Conservation (phyloP, 1,140 invertebrate species). For the Drosophila navojoa region DNA sequence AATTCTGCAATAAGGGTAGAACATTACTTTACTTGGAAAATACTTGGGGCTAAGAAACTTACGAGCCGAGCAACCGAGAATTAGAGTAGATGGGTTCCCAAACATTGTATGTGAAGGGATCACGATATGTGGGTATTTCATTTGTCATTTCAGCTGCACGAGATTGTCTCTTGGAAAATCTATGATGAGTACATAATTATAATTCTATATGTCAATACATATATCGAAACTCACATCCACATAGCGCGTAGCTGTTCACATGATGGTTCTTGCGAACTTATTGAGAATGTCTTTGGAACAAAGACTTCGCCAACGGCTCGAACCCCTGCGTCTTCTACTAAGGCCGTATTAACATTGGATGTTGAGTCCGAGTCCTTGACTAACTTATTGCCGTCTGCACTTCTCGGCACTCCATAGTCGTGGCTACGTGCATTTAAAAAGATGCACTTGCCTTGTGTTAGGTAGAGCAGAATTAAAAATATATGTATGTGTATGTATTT, state of each 20-base stretch:
- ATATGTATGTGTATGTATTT: conserved; percentile 48
- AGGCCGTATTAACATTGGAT: conserved; percentile 15
- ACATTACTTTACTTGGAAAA: no score
- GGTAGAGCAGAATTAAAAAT: conserved; percentile 29
- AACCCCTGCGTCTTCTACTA: conserved; percentile 30
- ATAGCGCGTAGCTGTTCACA: conserved; percentile 94
- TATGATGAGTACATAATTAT: conserved; percentile 25
- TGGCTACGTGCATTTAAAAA: conserved; percentile 48
- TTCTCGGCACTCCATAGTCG: conserved; percentile 36
- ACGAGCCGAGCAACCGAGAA: conserved; percentile 84
- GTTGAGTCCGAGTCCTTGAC: conserved; percentile 18
- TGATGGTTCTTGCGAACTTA: conserved; percentile 88
- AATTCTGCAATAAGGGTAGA: conserved; percentile 27
- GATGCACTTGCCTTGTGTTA: conserved; percentile 51
- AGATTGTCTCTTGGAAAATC: conserved; percentile 94
- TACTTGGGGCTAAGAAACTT: conserved; percentile 51
- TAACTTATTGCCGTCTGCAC: conserved; percentile 22
- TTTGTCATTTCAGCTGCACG: conserved; percentile 93
- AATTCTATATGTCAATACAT: neutral
- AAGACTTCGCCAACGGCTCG: conserved; percentile 70
- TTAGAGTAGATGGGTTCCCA: conserved; percentile 89
- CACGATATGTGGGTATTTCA: conserved; percentile 91
- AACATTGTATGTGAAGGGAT: conserved; percentile 91
- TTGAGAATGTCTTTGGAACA: conserved; percentile 70
- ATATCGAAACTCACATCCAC: conserved; percentile 88